Evolutionary conservation across 1,140 invertebrate genomes (phyloP).

Genomic region (Spodoptera litura): DNA sequence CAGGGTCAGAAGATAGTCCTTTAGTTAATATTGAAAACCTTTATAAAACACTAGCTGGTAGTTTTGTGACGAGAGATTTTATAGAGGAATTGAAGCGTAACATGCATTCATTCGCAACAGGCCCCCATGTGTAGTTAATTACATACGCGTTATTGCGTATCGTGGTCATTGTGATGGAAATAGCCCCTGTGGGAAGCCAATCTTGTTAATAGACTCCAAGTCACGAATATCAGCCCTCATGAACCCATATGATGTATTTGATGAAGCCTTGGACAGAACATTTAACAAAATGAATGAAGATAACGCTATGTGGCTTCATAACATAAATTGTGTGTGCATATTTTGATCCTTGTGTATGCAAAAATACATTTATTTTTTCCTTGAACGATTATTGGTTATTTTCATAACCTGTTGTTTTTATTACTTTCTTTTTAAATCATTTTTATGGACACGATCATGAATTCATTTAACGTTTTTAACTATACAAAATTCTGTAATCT

Average conservation of each 20-base stretch:
- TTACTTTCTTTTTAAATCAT: no score
- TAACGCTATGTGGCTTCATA: no score
- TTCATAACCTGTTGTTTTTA: no score
- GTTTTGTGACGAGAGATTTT: conserved; percentile 21
- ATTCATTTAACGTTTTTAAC: no score
- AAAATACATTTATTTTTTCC: no score
- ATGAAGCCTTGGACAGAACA: not conserved
- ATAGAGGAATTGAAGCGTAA: conserved; percentile 17
- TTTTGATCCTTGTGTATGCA: no score
- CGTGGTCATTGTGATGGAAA: conserved; percentile 26
- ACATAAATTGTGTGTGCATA: no score
- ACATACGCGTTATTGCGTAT: conserved; percentile 11
- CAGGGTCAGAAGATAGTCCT: no score
- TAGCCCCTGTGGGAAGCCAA: conserved; percentile 2
- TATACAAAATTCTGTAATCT: not conserved
- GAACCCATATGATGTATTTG: not conserved
- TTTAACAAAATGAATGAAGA: not conserved
- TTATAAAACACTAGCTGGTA: not conserved
- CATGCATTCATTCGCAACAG: conserved; percentile 12
- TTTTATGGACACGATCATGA: not conserved
- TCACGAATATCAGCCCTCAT: not conserved
- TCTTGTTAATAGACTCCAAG: not conserved
- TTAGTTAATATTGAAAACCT: no score
- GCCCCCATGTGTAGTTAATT: conserved; percentile 1
- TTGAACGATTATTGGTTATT: no score